phyloP scores from a whole-genome alignment of 2,888 invertebrate genomes.

The Brachylomia viminalis region DNA sequence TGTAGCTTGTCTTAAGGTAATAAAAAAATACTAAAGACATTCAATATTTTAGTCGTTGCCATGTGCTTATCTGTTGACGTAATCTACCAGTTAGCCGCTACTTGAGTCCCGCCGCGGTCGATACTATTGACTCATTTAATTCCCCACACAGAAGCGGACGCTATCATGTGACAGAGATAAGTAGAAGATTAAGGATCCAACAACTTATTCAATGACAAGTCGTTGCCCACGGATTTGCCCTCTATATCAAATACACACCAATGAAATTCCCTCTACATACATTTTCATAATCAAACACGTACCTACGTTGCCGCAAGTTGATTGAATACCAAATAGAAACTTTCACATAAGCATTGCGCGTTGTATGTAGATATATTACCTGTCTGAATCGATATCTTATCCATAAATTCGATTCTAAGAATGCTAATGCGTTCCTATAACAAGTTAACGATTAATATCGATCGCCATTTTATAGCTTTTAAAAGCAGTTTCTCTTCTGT shows the following conservation, averaged over 20 bases:
- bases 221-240: constrained; percentile 49
- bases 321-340: constrained; percentile 51
- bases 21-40: constrained; percentile 8
- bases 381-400: constrained; percentile 33
- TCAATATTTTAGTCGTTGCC: constrained; percentile 21
- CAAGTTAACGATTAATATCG: constrained; percentile 56
- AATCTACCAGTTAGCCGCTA: constrained; percentile 22
- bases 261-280: constrained; percentile 20
- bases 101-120: constrained; percentile 12
- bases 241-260: constrained; percentile 31
- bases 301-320: constrained; percentile 1
- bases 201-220: constrained; percentile 53
- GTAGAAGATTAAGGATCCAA: constrained; percentile 49
- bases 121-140: constrained; percentile 50
- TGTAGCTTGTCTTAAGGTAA: constrained; percentile 1
- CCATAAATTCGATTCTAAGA: constrained; percentile 45
- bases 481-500: constrained; percentile 42
- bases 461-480: constrained; percentile 53
- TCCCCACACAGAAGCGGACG: constrained; percentile 35
- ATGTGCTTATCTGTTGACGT: constrained; percentile 35
- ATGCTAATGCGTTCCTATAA: constrained; percentile 44
- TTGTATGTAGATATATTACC: constrained; percentile 22
- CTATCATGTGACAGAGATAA: constrained; percentile 51
- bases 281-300: constrained; percentile 39
- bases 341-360: constrained; percentile 45